A percentile compares a stretch with the other conserved stretches of the same genome.
Conservation (phyloP, 2,888 invertebrate genomes). For the Oscheius sp. region DNA sequence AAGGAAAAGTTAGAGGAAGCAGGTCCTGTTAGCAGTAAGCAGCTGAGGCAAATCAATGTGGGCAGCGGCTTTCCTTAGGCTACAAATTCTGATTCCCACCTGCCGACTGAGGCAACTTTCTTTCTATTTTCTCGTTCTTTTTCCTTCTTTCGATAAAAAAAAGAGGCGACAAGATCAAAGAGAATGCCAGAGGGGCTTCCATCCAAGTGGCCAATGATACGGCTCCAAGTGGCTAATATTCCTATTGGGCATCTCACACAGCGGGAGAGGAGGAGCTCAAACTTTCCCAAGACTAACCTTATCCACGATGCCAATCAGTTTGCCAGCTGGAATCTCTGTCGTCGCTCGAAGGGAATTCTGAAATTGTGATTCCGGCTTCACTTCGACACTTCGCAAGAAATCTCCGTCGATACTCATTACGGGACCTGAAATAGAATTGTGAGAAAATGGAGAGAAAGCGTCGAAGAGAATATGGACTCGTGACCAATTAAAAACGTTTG, state of each 20-base stretch:
- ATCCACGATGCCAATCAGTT: conserved; percentile 63
- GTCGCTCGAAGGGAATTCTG: conserved; percentile 47
- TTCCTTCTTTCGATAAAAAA: neutral
- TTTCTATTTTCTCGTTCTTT: conserved; percentile 11
- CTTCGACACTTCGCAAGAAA: conserved; percentile 61
- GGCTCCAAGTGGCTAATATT: neutral
- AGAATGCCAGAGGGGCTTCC: neutral
- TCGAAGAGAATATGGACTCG: neutral
- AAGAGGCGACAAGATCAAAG: neutral
- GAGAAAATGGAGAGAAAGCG: neutral
- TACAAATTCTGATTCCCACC: conserved; percentile 18
- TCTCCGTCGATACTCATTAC: conserved; percentile 65
- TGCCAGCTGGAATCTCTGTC: conserved; percentile 42
- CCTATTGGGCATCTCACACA: neutral
- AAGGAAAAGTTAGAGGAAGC: neutral
- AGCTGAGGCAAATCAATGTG: conserved; percentile 13
- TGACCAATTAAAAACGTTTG: neutral
- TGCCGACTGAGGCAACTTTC: neutral
- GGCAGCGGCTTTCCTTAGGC: neutral
- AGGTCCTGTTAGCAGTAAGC: too few relatives aligned
- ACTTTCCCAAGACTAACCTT: conserved; percentile 37
- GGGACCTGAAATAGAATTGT: neutral
- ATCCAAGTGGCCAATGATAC: conserved; percentile 4
- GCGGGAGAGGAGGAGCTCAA: neutral
- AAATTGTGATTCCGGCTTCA: conserved; percentile 43